These are phyloP conservation scores for Helicorthomorpha holstii DNA, from an alignment of 1,140 invertebrate genomes.

Conservation along the genomic window DNA sequence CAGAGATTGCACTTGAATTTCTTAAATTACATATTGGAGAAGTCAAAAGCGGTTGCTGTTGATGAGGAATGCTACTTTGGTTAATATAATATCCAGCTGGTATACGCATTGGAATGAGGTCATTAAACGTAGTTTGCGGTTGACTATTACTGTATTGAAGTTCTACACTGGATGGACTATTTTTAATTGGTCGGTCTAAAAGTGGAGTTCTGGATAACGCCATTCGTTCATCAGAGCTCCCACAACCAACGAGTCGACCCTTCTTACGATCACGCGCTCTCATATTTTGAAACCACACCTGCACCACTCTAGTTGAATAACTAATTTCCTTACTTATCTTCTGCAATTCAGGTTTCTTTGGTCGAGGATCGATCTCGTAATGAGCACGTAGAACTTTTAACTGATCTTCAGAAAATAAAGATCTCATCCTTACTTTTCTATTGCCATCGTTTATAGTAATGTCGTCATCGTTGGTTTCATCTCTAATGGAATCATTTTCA, in stretches of 20 bases:
- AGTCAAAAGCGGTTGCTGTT: neutral
- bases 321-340: slow-evolving; percentile 75
- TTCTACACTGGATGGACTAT: neutral
- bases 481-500: slow-evolving; percentile 19
- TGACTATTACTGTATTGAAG: neutral
- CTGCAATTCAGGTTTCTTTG: slow-evolving; percentile 79
- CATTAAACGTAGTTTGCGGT: slow-evolving; percentile 1
- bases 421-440: slow-evolving; percentile 64
- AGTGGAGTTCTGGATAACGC: neutral
- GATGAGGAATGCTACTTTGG: slow-evolving; percentile 17
- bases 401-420: slow-evolving; percentile 85
- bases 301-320: slow-evolving; percentile 75
- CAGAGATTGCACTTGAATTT: neutral
- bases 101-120: neutral
- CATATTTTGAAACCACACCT: slow-evolving; percentile 93
- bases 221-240: slow-evolving; percentile 1
- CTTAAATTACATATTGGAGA: neutral
- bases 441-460: neutral
- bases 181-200: slow-evolving; percentile 2
- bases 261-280: slow-evolving; percentile 73
- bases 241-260: slow-evolving; percentile 30
- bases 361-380: slow-evolving; percentile 74
- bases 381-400: slow-evolving; percentile 68
- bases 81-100: neutral
- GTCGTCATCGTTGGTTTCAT: slow-evolving; percentile 9